A percentile compares a stretch with the other conserved stretches of the same genome.
phyloP scores from a whole-genome alignment of 2,113 vertebrate species.

The Burhinus bistriatus region DNA sequence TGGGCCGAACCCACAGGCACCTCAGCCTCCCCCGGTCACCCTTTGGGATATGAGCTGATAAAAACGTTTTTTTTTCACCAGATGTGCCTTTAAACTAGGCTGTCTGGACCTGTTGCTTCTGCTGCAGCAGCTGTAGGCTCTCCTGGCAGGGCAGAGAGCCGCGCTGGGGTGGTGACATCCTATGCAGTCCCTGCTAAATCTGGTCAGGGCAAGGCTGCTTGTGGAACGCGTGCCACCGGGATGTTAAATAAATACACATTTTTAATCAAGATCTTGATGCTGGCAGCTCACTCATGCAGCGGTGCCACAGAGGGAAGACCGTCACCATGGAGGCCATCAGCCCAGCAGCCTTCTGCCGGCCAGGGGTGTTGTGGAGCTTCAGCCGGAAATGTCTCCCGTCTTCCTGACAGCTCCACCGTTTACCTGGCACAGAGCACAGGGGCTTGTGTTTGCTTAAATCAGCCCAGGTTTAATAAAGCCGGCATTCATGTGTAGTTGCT shows the following conservation, averaged over 20 bases:
- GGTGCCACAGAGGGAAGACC: not conserved
- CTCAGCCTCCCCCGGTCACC: rapidly evolving
- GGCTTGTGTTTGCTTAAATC: not conserved
- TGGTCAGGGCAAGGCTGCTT: not conserved
- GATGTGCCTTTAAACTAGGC: not conserved
- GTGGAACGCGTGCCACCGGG: rapidly evolving
- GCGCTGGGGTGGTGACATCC: rapidly evolving
- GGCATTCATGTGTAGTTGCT: not conserved
- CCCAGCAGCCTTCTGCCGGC: rapidly evolving
- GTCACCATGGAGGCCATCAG: rapidly evolving
- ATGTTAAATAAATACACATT: not conserved
- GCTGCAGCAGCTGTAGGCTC: not conserved
- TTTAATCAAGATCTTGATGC: not conserved
- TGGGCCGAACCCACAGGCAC: rapidly evolving
- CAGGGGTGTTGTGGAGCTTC: rapidly evolving
- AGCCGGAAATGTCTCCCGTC: not conserved
- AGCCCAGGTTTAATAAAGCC: not conserved
- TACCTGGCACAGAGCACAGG: not conserved
- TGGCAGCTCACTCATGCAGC: rapidly evolving
- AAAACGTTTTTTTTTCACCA: not conserved
- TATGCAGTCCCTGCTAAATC: too few relatives aligned
- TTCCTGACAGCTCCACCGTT: not conserved
- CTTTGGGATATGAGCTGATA: rapidly evolving
- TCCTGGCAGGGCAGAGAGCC: not conserved
- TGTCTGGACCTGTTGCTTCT: too few relatives aligned